Conservation (phyloP, 2,113 vertebrate genomes). For the Datnioides undecimradiatus region DNA sequence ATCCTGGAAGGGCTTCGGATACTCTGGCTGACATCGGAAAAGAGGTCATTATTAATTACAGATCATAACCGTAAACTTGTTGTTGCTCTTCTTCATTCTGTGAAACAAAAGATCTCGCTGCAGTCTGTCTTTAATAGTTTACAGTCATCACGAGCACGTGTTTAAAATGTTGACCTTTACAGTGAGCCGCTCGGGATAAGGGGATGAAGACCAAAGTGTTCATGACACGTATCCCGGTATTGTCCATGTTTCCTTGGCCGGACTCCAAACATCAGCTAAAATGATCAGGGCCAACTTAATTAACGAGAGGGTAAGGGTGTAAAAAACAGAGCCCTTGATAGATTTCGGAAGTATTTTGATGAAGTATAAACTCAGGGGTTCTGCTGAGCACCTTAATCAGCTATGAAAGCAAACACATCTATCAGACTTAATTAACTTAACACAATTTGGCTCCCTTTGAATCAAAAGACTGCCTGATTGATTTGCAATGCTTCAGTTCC, state of each 20-base stretch:
- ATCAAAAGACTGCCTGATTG: conserved; percentile 74
- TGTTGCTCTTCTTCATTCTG: conserved; percentile 25
- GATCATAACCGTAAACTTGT: conserved; percentile 51
- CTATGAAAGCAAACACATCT: conserved; percentile 84
- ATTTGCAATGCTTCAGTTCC: conserved; percentile 80
- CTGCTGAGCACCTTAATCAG: conserved; percentile 81
- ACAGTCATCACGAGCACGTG: conserved; percentile 53
- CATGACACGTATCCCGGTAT: conserved; percentile 58
- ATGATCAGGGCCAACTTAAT: conserved; percentile 78
- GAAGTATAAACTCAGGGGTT: conserved; percentile 76
- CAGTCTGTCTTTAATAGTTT: conserved; percentile 45
- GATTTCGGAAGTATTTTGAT: conserved; percentile 80
- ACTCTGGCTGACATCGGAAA: conserved; percentile 57
- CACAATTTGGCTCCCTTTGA: conserved; percentile 78
- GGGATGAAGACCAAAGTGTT: conserved; percentile 58
- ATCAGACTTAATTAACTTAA: conserved; percentile 81
- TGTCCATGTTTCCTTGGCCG: conserved; percentile 59
- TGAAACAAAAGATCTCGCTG: conserved; percentile 31
- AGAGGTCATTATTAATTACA: conserved; percentile 58
- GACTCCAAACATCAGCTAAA: conserved; percentile 65
- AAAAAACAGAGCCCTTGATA: conserved; percentile 73
- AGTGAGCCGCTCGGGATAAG: conserved; percentile 37
- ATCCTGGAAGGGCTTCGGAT: conserved; percentile 51
- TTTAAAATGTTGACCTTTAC: conserved; percentile 57
- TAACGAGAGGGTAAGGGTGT: conserved; percentile 67